These are phyloP conservation scores for Diadegma fenestrale DNA, from an alignment of 2,888 invertebrate species.

Conservation along the genomic window DNA sequence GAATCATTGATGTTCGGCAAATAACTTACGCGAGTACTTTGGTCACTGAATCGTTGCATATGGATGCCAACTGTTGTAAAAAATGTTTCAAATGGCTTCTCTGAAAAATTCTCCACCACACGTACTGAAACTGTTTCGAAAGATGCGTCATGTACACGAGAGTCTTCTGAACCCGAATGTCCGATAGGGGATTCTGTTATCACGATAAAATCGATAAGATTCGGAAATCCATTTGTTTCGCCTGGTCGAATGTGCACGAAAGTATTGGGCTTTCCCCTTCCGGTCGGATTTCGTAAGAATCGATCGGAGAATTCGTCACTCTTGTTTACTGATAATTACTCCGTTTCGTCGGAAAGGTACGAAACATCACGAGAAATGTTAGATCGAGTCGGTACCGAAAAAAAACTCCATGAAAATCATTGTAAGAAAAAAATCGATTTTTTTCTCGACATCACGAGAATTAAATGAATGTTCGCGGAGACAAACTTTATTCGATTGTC, in stretches of 20 bases:
- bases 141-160: slow-evolving; percentile 37
- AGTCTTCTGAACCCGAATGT: slow-evolving; percentile 23
- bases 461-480: too few species aligned
- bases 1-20: slow-evolving; percentile 56
- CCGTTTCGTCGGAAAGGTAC: not conserved
- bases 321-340: not conserved
- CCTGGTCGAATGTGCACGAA: slow-evolving; percentile 19
- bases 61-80: not conserved
- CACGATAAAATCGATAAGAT: slow-evolving; percentile 62
- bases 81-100: not conserved
- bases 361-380: not conserved
- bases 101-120: slow-evolving; percentile 7
- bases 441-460: too few species aligned
- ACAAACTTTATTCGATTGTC: too few species aligned
- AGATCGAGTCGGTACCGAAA: not conserved
- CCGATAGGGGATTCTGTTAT: slow-evolving; percentile 56
- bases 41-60: slow-evolving; percentile 41
- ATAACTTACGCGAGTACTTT: slow-evolving; percentile 52
- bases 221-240: slow-evolving; percentile 41
- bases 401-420: not conserved
- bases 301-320: not conserved
- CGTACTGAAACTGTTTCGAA: slow-evolving; percentile 23
- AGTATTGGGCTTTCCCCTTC: slow-evolving; percentile 1
- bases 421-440: not conserved
- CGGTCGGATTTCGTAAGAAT: not conserved